These are phyloP conservation scores for Taenioides sp. DNA, from an alignment of 2,797 vertebrate species.

Conservation along the genomic window DNA sequence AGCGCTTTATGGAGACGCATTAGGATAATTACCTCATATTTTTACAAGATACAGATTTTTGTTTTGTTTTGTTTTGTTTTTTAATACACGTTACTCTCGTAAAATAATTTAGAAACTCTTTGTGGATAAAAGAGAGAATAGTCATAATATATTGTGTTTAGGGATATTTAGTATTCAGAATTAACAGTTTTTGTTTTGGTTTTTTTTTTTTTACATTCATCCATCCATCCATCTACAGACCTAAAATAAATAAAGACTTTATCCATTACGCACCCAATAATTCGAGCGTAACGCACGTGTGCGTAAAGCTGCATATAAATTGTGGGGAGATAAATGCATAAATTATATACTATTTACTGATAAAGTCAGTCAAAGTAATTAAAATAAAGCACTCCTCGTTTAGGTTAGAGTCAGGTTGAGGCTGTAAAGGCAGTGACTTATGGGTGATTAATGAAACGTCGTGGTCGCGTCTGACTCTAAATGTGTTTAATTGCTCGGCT, in stretches of 20 bases:
- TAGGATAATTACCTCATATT: not conserved
- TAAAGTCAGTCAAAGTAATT: not conserved
- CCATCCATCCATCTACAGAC: too few species aligned
- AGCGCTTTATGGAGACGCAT: conserved; percentile 22
- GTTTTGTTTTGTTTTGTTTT: too few species aligned
- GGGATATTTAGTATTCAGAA: not conserved
- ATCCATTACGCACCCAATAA: not conserved
- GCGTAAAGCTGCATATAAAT: not conserved
- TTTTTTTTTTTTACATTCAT: too few species aligned
- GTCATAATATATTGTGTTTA: not conserved
- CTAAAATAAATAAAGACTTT: not conserved
- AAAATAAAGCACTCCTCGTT: not conserved
- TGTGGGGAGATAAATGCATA: not conserved
- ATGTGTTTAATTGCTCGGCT: conserved; percentile 66
- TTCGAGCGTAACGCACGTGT: not conserved
- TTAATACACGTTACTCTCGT: not conserved
- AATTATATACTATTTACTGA: not conserved
- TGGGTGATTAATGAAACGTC: conserved; percentile 52
- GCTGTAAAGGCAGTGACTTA: conserved; percentile 37
- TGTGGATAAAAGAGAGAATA: not conserved
- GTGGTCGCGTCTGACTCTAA: conserved; percentile 49
- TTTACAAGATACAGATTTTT: not conserved
- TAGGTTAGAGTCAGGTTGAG: not conserved
- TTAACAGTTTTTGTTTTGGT: not conserved
- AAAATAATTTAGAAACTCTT: not conserved